Evolutionary conservation across 2,888 invertebrate species (phyloP).

Genomic region (Dusona sp.): DNA sequence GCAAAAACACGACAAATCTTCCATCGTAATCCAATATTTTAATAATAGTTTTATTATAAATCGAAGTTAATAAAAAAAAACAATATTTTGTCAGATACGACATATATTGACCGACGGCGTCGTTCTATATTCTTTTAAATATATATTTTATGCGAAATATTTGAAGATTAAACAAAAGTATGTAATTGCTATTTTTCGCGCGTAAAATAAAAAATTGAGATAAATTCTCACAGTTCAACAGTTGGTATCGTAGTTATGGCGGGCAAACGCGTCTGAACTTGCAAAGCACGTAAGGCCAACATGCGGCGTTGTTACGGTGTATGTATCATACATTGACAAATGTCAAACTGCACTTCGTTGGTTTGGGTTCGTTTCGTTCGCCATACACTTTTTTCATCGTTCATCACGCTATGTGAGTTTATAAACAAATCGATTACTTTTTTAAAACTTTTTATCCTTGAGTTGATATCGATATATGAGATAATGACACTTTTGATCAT

Average conservation of each 20-base stretch:
- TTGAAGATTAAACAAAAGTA: neutral
- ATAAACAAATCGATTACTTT: neutral
- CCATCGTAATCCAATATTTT: neutral
- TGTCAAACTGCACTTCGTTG: constrained; percentile 1
- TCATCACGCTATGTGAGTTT: neutral
- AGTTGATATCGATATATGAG: neutral
- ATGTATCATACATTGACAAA: neutral
- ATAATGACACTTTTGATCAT: neutral
- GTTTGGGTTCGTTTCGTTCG: neutral
- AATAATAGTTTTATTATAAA: neutral
- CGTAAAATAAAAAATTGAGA: neutral
- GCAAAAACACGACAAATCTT: no score
- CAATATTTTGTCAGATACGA: neutral
- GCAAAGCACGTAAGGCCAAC: neutral
- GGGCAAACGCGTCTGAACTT: neutral
- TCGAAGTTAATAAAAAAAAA: neutral
- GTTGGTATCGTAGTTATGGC: constrained; percentile 1
- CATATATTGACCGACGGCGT: neutral
- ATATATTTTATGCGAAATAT: no score
- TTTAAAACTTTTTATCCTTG: neutral
- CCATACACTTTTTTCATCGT: neutral
- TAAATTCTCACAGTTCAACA: neutral
- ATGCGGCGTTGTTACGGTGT: neutral
- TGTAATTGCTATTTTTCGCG: neutral
- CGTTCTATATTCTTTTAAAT: neutral